Conservation (phyloP, 1,140 invertebrate species). For the Macrobrachium nipponense region DNA sequence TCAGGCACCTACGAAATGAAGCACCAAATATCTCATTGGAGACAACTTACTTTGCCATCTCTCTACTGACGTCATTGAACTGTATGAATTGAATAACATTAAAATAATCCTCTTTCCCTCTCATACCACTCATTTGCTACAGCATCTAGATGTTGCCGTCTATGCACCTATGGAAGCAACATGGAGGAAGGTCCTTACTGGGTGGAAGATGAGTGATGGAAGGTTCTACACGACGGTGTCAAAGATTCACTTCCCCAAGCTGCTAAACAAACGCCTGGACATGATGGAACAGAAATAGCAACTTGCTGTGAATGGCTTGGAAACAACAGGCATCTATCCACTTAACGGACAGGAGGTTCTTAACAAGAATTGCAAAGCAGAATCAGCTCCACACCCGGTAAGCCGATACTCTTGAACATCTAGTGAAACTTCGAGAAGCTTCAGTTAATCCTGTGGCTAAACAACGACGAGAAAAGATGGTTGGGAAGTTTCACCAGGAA, state of each 20-base stretch:
- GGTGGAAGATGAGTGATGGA: neutral
- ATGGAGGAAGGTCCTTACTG: conserved; percentile 12
- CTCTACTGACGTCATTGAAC: neutral
- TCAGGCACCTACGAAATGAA: neutral
- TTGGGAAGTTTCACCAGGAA: no score
- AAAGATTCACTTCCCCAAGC: neutral
- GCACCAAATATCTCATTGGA: neutral
- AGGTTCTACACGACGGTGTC: neutral
- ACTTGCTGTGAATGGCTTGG: conserved; percentile 7
- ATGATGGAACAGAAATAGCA: neutral
- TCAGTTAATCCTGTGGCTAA: no score
- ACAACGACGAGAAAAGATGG: no score
- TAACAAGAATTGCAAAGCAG: no score
- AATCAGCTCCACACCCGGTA: no score
- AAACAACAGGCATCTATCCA: neutral
- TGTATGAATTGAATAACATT: conserved; percentile 1
- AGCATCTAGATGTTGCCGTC: conserved; percentile 11
- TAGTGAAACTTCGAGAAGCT: no score
- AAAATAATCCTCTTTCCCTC: neutral
- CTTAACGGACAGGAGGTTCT: conserved; percentile 9
- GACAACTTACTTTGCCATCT: neutral
- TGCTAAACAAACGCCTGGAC: neutral
- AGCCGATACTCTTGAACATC: no score
- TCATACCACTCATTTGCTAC: conserved; percentile 12
- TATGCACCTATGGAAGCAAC: neutral